Evolutionary conservation across 2,113 vertebrate species (phyloP), one percentile per base, ranked within the genome.

Genomic region (Takifugu flavidus): DNA sequence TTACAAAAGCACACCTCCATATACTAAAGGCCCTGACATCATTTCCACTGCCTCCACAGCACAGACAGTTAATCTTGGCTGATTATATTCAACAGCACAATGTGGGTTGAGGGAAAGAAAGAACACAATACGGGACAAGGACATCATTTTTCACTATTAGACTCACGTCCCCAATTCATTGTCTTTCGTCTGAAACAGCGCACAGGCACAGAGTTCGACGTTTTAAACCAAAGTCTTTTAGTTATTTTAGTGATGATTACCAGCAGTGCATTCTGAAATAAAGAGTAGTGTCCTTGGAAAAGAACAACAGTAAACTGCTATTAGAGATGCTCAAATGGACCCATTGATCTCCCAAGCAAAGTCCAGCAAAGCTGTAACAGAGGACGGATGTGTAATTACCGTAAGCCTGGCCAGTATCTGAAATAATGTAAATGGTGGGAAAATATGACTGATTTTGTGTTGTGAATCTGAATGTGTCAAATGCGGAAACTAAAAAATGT

Each of bases 241-340:
- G 64, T 86, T 83, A 75, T 74, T 82, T 78, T 75, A 45, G 54
- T 43, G 51, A 42, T 78, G 56, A 88, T 83, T 83, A 77, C 43
- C 31, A 10, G 50, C 27, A 28, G 51, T 43, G 58, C 60, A 64
- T 71, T 65, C 57, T 55, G 54, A 79, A 85, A 79, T 66, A 84
- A 84, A 83, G 67, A 61, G 25, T 71, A 26, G 70, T 75, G 85
- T 72, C 86, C 85, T 89, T 90, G 72, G 25, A 34, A 70, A 67
- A 78, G 81, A 83, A 84, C 82, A 79, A 31, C 25, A 50, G 72
- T 65, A 77, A 79, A 81, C 67, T 72, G 58, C 52, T 65, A 62
- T 80, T 65, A 64, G 49, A 76, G 65, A 85, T 74, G 72, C 67
- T 75, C 59, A 82, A 78, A 80, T 71, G 65, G 72, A 83, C 70